A percentile compares a stretch with the other conserved stretches of the same genome.
Conservation (phyloP, 2,113 vertebrate species). For the Polypterus senegalus region DNA sequence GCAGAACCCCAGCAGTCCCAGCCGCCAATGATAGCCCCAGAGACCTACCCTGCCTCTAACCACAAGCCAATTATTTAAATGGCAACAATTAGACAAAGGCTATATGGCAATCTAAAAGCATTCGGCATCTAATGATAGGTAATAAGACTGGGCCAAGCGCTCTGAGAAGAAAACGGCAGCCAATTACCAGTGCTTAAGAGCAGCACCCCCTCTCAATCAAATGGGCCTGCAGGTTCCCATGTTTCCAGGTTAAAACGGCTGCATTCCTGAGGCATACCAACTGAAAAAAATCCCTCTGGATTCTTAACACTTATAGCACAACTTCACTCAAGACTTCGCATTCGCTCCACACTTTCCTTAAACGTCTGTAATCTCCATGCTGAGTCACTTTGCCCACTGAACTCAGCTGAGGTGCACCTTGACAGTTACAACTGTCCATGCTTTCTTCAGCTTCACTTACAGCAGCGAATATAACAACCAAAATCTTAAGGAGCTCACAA, state of each 20-base stretch:
- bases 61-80: constrained; percentile 53
- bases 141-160: constrained; percentile 34
- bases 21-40: not conserved
- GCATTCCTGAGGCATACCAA: not conserved
- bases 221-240: not conserved
- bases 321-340: not conserved
- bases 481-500: not conserved
- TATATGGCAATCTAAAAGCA: constrained; percentile 51
- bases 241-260: constrained; percentile 1
- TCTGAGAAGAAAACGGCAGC: not conserved
- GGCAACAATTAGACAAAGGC: constrained; percentile 57
- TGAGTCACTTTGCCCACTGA: not conserved
- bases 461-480: not conserved
- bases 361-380: not conserved
- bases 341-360: too few species aligned
- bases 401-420: not conserved
- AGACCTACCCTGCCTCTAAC: constrained; percentile 7
- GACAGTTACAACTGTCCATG: not conserved
- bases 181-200: not conserved
- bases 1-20: not conserved
- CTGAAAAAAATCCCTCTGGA: not conserved
- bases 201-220: not conserved
- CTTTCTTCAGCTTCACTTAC: not conserved
- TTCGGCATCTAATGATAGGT: constrained; percentile 51
- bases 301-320: not conserved